Evolutionary conservation across 64 coral and sea anemone species (phyloP).

Genomic region (Catalaphyllia jardinei): DNA sequence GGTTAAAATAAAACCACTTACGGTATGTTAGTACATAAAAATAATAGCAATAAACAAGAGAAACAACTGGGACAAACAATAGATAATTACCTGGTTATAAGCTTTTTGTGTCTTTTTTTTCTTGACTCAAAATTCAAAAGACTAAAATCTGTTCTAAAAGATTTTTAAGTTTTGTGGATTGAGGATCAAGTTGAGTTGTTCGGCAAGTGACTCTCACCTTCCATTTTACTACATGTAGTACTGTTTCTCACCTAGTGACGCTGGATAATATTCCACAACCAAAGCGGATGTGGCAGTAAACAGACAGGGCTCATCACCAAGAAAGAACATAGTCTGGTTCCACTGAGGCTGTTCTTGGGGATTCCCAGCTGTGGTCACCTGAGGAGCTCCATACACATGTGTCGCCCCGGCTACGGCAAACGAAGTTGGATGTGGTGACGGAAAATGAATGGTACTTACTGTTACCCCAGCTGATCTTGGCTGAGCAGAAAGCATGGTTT

Average conservation of each 20-base stretch:
- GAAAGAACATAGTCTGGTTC: slow-evolving; percentile 80
- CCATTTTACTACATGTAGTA: too few relatives aligned
- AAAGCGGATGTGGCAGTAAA: slow-evolving; percentile 56
- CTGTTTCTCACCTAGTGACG: slow-evolving; percentile 56
- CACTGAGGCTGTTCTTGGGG: slow-evolving; percentile 78
- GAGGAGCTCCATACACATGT: slow-evolving; percentile 61
- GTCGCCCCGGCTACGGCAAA: slow-evolving; percentile 69
- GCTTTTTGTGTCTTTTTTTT: too few relatives aligned
- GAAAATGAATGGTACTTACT: slow-evolving; percentile 76
- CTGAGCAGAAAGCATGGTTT: slow-evolving; percentile 55
- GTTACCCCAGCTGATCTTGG: slow-evolving; percentile 73
- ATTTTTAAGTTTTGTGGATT: not conserved
- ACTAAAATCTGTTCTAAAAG: too few relatives aligned
- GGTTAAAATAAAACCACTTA: not conserved
- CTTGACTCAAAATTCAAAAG: too few relatives aligned
- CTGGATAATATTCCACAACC: slow-evolving; percentile 74
- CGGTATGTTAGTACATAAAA: too few relatives aligned
- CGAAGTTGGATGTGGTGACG: slow-evolving; percentile 84
- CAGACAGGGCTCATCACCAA: slow-evolving; percentile 52
- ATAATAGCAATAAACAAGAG: too few relatives aligned
- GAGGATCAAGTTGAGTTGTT: not conserved
- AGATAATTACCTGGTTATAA: too few relatives aligned
- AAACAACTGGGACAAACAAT: too few relatives aligned
- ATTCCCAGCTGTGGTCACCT: slow-evolving; percentile 69
- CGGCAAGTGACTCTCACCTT: not conserved